Conservation (phyloP, 2,113 vertebrate species). For the Okapia johnstoni region DNA sequence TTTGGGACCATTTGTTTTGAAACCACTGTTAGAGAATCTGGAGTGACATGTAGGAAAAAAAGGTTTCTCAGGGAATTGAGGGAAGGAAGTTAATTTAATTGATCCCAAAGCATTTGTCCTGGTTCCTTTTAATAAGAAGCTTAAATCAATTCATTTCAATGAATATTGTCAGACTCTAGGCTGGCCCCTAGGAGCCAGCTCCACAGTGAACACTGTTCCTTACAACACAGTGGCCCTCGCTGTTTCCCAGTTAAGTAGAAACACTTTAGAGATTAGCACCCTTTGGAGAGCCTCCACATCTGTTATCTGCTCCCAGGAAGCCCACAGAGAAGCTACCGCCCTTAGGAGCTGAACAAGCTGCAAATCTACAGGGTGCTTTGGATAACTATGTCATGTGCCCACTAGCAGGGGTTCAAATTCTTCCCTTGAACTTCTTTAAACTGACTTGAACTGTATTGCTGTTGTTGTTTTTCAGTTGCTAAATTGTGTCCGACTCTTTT, state of each 20-base stretch:
- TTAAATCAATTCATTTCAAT: background rate
- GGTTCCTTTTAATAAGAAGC: background rate
- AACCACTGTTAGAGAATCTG: background rate
- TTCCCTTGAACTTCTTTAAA: background rate
- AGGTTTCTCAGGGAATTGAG: background rate
- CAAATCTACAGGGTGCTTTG: background rate
- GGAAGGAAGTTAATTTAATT: background rate
- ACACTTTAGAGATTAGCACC: accelerated
- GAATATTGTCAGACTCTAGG: background rate
- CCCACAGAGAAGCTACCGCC: background rate
- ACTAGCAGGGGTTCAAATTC: background rate
- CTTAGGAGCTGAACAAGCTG: background rate
- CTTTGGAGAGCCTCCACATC: background rate
- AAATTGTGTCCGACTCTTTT: background rate
- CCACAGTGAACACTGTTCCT: background rate
- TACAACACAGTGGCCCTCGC: accelerated
- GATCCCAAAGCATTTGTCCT: background rate
- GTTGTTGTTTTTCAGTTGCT: background rate
- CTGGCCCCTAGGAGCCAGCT: background rate
- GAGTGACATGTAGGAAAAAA: background rate
- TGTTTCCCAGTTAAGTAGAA: too few species aligned
- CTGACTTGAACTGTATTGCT: background rate
- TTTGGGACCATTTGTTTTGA: background rate
- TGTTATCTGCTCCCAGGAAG: background rate
- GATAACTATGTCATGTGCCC: background rate